Percentiles rank a stretch among this genome's conserved stretches.
Evolutionary conservation across 1,140 invertebrate genomes (phyloP).

Genomic region (Centruroides sculpturatus): DNA sequence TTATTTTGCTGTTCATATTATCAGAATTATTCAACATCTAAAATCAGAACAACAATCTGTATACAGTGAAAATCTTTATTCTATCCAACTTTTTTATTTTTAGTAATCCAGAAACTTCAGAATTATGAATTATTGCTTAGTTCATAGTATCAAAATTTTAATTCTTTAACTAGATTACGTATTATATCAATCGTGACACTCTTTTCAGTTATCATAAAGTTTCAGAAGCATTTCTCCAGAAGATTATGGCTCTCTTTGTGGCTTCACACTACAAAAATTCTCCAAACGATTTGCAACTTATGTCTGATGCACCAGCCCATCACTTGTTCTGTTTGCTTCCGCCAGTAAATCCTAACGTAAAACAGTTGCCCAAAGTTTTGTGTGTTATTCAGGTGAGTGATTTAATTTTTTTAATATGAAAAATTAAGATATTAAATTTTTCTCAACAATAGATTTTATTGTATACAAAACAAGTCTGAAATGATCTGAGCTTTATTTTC

Average conservation of each 20-base stretch:
- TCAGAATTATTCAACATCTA: no score
- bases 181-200: constrained; percentile 62
- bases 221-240: constrained; percentile 85
- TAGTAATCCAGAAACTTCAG: no score
- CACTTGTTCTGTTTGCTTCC: constrained; percentile 90
- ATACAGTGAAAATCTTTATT: no score
- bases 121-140: background rate
- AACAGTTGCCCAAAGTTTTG: constrained; percentile 70
- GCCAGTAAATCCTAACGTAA: constrained; percentile 53
- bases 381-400: constrained; percentile 64
- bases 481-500: no score
- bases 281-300: constrained; percentile 96
- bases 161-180: constrained; percentile 16
- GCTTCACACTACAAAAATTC: constrained; percentile 99
- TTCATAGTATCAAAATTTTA: background rate
- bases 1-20: no score
- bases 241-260: constrained; percentile 83
- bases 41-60: no score
- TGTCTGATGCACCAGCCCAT: constrained; percentile 97
- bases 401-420: no score
- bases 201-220: constrained; percentile 94
- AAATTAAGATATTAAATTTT: no score
- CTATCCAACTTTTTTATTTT: no score
- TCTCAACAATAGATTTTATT: no score
- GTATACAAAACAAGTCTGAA: no score